A percentile compares a stretch with the other conserved stretches of the same genome.
These are phyloP conservation scores for Crocidura indochinensis DNA, from an alignment of 2,797 vertebrate genomes.

Conservation along the genomic window DNA sequence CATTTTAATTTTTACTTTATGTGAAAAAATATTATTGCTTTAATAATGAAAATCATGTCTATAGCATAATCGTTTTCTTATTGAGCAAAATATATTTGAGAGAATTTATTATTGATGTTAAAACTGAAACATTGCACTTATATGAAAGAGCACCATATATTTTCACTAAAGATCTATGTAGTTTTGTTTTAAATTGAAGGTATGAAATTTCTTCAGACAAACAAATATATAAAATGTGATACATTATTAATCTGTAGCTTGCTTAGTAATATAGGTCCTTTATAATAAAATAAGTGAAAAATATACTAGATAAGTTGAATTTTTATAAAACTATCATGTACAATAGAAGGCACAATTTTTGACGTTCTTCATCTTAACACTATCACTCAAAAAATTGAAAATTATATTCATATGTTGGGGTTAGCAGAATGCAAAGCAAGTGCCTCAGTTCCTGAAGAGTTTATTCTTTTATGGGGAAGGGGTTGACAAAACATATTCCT, in stretches of 20 bases:
- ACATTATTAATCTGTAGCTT: background rate
- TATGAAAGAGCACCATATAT: background rate
- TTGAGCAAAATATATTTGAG: slow-evolving; percentile 36
- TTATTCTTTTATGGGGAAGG: too few species aligned
- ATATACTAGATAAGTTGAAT: background rate
- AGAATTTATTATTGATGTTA: slow-evolving; percentile 4
- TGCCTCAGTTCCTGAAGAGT: background rate
- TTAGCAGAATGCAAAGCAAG: background rate
- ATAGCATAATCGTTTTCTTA: slow-evolving; percentile 15
- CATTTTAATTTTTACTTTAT: background rate
- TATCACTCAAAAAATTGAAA: background rate
- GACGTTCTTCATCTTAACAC: background rate
- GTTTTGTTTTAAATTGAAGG: background rate
- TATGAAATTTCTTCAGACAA: background rate
- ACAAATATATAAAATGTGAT: background rate
- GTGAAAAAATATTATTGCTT: slow-evolving; percentile 12
- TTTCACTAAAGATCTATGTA: background rate
- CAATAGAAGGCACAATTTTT: background rate
- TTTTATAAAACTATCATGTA: too few species aligned
- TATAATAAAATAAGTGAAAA: background rate
- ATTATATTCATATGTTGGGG: background rate
- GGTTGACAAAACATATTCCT: too few species aligned
- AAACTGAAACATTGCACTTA: slow-evolving; percentile 14
- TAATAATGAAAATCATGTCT: slow-evolving; percentile 38
- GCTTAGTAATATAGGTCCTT: background rate